Percentiles rank a stretch among this genome's conserved stretches.
phyloP scores from a whole-genome alignment of 1,140 invertebrate species.

The Grapholita molesta region DNA sequence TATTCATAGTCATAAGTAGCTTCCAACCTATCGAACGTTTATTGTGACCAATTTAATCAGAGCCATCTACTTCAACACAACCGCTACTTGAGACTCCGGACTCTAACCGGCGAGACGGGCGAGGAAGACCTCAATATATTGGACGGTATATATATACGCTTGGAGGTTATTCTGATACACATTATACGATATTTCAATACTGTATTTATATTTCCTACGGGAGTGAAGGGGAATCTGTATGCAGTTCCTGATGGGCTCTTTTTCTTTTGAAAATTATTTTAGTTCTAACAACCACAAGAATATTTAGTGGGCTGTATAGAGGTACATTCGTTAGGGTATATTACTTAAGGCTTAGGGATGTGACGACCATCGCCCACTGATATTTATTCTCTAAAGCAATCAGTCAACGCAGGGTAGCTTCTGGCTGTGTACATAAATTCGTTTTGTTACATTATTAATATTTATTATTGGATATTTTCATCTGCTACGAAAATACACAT shows the following conservation, averaged over 20 bases:
- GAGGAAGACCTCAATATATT: slow-evolving; percentile 29
- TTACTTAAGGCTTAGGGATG: no score
- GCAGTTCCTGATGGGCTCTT: not conserved
- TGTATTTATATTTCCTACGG: slow-evolving; percentile 69
- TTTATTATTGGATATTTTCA: no score
- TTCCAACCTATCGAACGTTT: slow-evolving; percentile 61
- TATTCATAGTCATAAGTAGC: slow-evolving; percentile 74
- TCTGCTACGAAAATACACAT: no score
- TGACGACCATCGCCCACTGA: no score
- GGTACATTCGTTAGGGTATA: no score
- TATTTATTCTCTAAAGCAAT: no score
- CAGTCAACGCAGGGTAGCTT: no score
- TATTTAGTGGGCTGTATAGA: no score
- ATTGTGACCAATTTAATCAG: slow-evolving; percentile 39
- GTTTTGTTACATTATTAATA: no score
- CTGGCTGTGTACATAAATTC: no score
- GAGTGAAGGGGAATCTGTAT: slow-evolving; percentile 43
- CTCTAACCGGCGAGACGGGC: not conserved
- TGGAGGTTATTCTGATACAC: slow-evolving; percentile 56
- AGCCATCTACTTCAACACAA: slow-evolving; percentile 27
- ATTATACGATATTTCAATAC: slow-evolving; percentile 73
- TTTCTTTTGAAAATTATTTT: no score
- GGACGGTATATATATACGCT: slow-evolving; percentile 41
- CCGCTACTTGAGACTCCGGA: slow-evolving; percentile 19
- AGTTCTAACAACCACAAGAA: no score